Base-by-base conservation (phyloP, 2,797 vertebrate genomes). In the Lindbergichthys nudifrons region DNA sequence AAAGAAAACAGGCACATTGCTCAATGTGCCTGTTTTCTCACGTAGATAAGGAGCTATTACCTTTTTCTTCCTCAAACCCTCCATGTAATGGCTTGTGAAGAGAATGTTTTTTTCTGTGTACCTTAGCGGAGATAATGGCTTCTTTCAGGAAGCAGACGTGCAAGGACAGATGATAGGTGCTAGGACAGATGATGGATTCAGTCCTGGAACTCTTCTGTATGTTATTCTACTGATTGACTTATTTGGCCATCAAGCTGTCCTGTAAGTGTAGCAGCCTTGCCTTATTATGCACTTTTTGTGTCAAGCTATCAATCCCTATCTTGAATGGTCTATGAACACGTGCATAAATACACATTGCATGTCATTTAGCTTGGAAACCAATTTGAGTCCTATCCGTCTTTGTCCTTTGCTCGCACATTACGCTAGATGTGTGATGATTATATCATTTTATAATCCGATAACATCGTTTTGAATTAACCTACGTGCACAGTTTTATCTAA, bases 31-130 rank as follows among this genome's bases (percentile, higher is more conserved):
- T n/a, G 52, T 47, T 45, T 3, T 9, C 26, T 23, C 65, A 59
- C 21, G 3, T 18, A 71, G 74, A 83, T 86, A 80, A 83, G 77
- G 60, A 52, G 60, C 73, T 71, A 86, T 77, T 84, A 77, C 69
- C 72, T 83, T 78, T 85, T 79, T 21, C 42, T 53, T 77, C 73
- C 65, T 59, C 32, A 59, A 43, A 65, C 63, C 46, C 60, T 64
- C 45, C 61, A 82, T 86, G 80, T 80, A 82, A 87, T 77, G 64
- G 72, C 66, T 73, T 67, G 42, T 36, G 30, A 46, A 76, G 70
- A 76, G 76, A 80, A 73, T 65, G 70, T 57, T 75, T 63, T 66
- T 78, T 61, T 67, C 53, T 61, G 36, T 80, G 56, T 21, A 63
- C 60, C 60, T 74, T 32, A 30, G 62, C 54, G 70, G 32, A 86